A percentile compares a stretch with the other conserved stretches of the same genome.
Evolutionary conservation across 2,113 vertebrate species (phyloP).

Genomic region (Nothocercus nigrocapillus): DNA sequence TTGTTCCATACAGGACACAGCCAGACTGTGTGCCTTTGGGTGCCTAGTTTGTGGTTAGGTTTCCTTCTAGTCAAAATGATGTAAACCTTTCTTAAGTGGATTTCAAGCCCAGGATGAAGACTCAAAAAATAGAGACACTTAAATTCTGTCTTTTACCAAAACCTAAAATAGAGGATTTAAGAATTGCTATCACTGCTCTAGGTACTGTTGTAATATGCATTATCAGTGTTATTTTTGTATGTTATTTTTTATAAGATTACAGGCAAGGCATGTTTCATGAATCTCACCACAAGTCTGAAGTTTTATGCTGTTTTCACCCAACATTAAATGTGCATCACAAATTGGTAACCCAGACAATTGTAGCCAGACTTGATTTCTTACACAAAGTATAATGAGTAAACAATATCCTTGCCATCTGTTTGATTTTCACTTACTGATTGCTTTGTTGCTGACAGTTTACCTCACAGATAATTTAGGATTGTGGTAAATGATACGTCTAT

Average conservation of each 20-base stretch:
- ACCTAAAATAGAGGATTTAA: not conserved
- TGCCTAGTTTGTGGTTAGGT: not conserved
- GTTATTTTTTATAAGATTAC: not conserved
- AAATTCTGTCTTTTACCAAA: not conserved
- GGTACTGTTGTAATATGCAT: not conserved
- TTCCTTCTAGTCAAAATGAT: not conserved
- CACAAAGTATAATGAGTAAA: constrained; percentile 1
- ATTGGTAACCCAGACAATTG: constrained; percentile 17
- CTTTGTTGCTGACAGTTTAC: constrained; percentile 39
- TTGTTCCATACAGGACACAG: not conserved
- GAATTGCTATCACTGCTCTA: not conserved
- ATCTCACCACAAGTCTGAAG: not conserved
- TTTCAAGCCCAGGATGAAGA: not conserved
- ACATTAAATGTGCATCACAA: not conserved
- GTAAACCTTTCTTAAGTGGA: not conserved
- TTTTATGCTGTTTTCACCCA: not conserved
- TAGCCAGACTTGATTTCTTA: not conserved
- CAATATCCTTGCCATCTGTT: not conserved
- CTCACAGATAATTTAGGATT: not conserved
- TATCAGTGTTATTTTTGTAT: not conserved
- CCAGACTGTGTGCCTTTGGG: not conserved
- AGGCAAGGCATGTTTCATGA: not conserved
- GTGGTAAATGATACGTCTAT: not conserved
- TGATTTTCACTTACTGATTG: constrained; percentile 19
- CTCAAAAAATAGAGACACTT: not conserved